Evolutionary conservation across 1,140 invertebrate species (phyloP).

Genomic region (Megathymus violae): DNA sequence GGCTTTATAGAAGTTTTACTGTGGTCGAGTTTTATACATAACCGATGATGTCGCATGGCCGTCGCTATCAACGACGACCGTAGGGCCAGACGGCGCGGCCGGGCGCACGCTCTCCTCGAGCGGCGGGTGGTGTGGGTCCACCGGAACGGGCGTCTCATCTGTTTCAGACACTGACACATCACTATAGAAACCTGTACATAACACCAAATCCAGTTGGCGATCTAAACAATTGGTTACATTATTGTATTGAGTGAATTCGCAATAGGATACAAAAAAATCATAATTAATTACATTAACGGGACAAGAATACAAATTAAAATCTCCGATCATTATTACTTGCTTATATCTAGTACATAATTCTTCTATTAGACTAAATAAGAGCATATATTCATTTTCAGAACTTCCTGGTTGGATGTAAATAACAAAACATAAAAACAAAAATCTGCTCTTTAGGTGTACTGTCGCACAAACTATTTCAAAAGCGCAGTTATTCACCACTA

Average conservation of each 20-base stretch:
- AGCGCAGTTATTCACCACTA: too few species aligned
- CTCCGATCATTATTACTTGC: constrained; percentile 39
- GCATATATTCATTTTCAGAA: constrained; percentile 41
- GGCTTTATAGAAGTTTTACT: too few species aligned
- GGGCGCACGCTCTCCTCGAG: too few species aligned
- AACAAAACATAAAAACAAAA: constrained; percentile 40
- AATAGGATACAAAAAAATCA: constrained; percentile 37
- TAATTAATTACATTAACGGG: constrained; percentile 33
- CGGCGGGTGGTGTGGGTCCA: too few species aligned
- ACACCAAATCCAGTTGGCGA: background rate
- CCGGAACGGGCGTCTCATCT: too few species aligned
- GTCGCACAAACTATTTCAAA: constrained; percentile 32
- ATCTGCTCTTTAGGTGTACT: constrained; percentile 33
- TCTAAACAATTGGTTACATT: constrained; percentile 34
- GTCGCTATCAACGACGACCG: too few species aligned
- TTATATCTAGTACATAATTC: constrained; percentile 35
- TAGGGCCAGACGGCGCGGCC: too few species aligned
- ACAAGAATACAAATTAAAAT: constrained; percentile 44
- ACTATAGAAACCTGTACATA: too few species aligned
- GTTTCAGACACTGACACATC: too few species aligned
- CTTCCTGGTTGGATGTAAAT: constrained; percentile 40
- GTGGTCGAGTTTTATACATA: too few species aligned
- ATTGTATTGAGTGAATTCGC: constrained; percentile 41
- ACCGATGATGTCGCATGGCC: too few species aligned
- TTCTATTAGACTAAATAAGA: constrained; percentile 41